These are phyloP conservation scores for Hypocryptadius cinnamomeus DNA, from an alignment of 2,113 vertebrate species.

Conservation along the genomic window DNA sequence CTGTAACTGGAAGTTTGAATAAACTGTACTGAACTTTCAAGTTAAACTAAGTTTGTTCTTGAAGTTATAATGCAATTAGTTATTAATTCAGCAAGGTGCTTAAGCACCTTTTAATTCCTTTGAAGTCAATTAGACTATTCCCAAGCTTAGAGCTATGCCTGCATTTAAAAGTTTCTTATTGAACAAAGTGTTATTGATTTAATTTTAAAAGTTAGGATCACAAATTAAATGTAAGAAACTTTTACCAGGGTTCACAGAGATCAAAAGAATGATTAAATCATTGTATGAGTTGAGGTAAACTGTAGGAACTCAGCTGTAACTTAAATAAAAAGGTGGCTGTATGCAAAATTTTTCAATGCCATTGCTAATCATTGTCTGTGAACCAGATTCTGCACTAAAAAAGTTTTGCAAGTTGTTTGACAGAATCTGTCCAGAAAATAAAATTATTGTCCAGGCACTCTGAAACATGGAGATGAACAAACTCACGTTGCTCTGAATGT, in stretches of 20 bases:
- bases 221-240: background rate
- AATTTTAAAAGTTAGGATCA: background rate
- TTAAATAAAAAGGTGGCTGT: background rate
- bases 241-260: background rate
- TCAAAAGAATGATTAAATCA: background rate
- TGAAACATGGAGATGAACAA: background rate
- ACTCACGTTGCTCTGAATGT: background rate
- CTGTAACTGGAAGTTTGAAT: background rate
- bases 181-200: background rate
- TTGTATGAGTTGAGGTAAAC: background rate
- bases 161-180: background rate
- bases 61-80: conserved; percentile 21
- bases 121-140: conserved; percentile 38
- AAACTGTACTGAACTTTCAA: background rate
- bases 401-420: background rate
- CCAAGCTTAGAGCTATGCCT: background rate
- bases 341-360: background rate
- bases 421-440: background rate
- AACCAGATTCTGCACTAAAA: background rate
- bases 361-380: background rate
- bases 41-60: conserved; percentile 1
- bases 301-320: background rate
- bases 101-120: conserved; percentile 15
- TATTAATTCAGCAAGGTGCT: conserved; percentile 42
- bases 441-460: background rate